These are phyloP conservation scores for Actenoides lindsayi DNA, from an alignment of 2,113 vertebrate genomes.

Conservation along the genomic window DNA sequence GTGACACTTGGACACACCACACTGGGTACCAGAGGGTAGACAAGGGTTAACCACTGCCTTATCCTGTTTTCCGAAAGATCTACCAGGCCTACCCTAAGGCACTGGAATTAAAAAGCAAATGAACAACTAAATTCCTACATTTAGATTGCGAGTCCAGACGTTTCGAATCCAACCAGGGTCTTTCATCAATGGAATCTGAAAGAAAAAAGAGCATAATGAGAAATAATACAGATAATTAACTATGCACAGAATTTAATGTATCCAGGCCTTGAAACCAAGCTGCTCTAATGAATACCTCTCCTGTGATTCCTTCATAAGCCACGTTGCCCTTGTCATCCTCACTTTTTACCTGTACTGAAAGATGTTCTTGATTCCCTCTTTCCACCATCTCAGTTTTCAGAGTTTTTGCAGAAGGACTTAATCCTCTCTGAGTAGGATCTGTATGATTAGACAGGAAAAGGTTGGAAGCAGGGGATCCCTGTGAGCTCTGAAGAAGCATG, in stretches of 20 bases:
- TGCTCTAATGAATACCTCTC: neutral
- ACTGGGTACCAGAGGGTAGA: neutral
- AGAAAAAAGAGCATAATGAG: neutral
- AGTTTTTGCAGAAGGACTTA: neutral
- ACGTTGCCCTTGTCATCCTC: neutral
- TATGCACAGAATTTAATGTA: neutral
- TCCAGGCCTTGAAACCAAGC: neutral
- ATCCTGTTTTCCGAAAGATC: neutral
- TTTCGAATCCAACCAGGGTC: slow-evolving; percentile 79
- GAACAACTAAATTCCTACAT: slow-evolving; percentile 53
- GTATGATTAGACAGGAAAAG: neutral
- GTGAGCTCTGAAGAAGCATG: neutral
- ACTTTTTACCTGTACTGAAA: neutral
- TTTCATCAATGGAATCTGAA: slow-evolving; percentile 79
- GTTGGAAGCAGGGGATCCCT: neutral
- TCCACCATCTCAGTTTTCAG: neutral
- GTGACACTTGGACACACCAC: neutral
- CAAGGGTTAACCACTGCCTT: neutral
- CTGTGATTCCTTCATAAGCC: neutral
- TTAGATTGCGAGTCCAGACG: slow-evolving; percentile 77
- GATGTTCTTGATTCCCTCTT: neutral
- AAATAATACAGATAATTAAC: neutral
- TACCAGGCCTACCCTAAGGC: neutral
- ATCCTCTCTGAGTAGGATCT: neutral
- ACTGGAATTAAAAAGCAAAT: neutral